Base-by-base conservation (phyloP, 2,888 invertebrate species). In the Scaptomyza reducta region DNA sequence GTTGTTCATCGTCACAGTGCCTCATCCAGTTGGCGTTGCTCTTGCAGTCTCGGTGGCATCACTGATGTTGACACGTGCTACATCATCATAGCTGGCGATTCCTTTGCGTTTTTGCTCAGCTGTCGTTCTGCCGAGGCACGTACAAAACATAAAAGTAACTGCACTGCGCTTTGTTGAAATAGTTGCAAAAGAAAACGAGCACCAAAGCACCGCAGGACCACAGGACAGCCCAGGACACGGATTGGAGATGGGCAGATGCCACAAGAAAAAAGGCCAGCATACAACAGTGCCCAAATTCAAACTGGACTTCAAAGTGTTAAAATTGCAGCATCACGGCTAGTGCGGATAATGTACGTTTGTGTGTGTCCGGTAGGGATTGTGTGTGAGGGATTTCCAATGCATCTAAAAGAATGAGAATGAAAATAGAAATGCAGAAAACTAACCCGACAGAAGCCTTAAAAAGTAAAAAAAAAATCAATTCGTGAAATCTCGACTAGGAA, bases 101-200 rank as follows among this genome's bases (percentile, higher is more conserved):
- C 67, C 62, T 61, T 69, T 61, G 53, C 59, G 51, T 66, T 67
- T 67, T 63, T 71, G 68, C 79, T 70, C 82, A 70, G 71, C 61
- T 68, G 81, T 71, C 77, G 66, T 63, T 77, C 67, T 65, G 73
- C 70, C 56, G 71, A 64, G 75, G 84, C 84, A 84, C 84, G 84
- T 84, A 79, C 81, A 72, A 84, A 86, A 84, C 84, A 86, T 84
- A 84, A 84, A 84, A 84, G 84, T 84, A 86, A 84, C 84, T 84
- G 84, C 84, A 84, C 68, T 84, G 84, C 84, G 84, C 87, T 86
- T 86, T 84, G 87, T 84, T 81, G 87, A 84, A 84, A 86, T 84
- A 83, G 84, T 80, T 86, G 75, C 80, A 77, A 86, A 85, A 73
- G 80, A 76, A 79, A 79, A 79, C 67, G 70, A 70, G 67, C 50